These are phyloP conservation scores for Pelusios castaneus DNA, from an alignment of 2,113 vertebrate genomes.

Conservation along the genomic window DNA sequence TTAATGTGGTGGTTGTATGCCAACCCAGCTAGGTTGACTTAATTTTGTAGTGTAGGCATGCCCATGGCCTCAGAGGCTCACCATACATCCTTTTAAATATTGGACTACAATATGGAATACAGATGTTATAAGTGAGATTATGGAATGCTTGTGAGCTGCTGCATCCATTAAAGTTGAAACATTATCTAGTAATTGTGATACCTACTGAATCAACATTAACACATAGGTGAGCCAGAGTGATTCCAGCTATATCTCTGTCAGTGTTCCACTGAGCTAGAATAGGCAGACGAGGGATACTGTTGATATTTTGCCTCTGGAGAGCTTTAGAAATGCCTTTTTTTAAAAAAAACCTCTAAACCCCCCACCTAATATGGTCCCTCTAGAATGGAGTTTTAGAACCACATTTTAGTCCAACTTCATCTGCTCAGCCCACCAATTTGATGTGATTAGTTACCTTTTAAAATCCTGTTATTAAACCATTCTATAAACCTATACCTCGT, in stretches of 20 bases:
- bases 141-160: too few species aligned
- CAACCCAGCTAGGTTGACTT: too few species aligned
- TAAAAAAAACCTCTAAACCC: accelerated
- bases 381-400: not conserved
- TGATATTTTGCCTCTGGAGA: not conserved
- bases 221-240: not conserved
- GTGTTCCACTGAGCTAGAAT: too few species aligned
- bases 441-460: not conserved
- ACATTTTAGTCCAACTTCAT: not conserved
- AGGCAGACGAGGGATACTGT: too few species aligned
- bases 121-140: too few species aligned
- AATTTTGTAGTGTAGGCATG: too few species aligned
- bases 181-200: not conserved
- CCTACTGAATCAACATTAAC: not conserved
- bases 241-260: not conserved
- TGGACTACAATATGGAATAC: too few species aligned
- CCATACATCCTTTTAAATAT: too few species aligned
- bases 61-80: too few species aligned
- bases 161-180: too few species aligned
- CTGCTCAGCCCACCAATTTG: not conserved
- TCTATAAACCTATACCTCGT: not conserved
- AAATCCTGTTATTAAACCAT: not conserved
- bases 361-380: not conserved
- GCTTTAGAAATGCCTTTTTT: not conserved
- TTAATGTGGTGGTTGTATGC: too few species aligned